Conservation (phyloP, 1,140 invertebrate genomes). For the Drosophila sucinea region DNA sequence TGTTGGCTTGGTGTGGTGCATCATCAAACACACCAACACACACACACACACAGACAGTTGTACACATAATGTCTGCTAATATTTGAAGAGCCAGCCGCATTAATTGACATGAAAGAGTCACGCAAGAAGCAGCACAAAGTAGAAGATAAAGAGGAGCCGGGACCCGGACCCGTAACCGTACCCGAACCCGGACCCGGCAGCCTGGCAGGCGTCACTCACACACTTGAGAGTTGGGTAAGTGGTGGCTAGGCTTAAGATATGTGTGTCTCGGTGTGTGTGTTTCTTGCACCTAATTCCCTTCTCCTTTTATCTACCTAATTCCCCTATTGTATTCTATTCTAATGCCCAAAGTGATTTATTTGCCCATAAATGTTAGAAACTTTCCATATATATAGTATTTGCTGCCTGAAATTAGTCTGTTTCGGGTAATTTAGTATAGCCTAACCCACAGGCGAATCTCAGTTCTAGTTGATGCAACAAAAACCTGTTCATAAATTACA, state of each 20-base stretch:
- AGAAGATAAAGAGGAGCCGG: slow-evolving; percentile 21
- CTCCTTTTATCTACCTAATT: background rate
- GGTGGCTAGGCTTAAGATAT: slow-evolving; percentile 51
- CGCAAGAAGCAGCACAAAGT: slow-evolving; percentile 26
- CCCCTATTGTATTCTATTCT: slow-evolving; percentile 46
- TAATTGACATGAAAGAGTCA: slow-evolving; percentile 75
- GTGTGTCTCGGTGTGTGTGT: background rate
- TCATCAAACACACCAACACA: slow-evolving; percentile 9
- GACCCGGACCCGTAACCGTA: background rate
- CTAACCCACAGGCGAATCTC: slow-evolving; percentile 43
- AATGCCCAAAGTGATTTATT: slow-evolving; percentile 66
- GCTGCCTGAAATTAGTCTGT: slow-evolving; percentile 61
- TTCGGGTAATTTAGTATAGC: slow-evolving; percentile 69
- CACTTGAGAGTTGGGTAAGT: slow-evolving; percentile 42
- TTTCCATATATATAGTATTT: slow-evolving; percentile 54
- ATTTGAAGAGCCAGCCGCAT: slow-evolving; percentile 78
- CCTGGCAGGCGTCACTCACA: slow-evolving; percentile 15
- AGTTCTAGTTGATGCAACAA: slow-evolving; percentile 15
- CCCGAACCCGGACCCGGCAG: slow-evolving; percentile 12
- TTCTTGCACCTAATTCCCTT: slow-evolving; percentile 8
- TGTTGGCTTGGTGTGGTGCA: slow-evolving; percentile 10
- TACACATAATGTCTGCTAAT: slow-evolving; percentile 76
- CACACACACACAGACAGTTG: background rate
- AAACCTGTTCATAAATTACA: slow-evolving; percentile 69
- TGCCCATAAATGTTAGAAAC: slow-evolving; percentile 66